phyloP scores from a whole-genome alignment of 1,140 invertebrate genomes.

The Littorina saxatilis region DNA sequence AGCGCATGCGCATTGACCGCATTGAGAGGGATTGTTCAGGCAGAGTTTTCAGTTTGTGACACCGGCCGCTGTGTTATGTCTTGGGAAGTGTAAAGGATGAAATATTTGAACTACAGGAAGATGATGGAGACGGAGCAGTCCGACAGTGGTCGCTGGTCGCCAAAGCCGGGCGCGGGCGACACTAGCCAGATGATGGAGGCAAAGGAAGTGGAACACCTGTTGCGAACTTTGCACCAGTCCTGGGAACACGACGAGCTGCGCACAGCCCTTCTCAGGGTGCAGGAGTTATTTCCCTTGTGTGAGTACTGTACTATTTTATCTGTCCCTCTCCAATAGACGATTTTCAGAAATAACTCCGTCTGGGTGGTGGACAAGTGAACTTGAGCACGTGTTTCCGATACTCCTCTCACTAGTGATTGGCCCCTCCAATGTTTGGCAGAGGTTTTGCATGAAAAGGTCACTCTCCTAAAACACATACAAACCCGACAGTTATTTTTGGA shows the following conservation, averaged over 20 bases:
- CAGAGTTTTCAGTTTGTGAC: too few species aligned
- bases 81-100: neutral
- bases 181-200: constrained; percentile 32
- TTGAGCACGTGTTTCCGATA: neutral
- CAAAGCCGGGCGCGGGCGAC: constrained; percentile 26
- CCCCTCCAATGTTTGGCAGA: too few species aligned
- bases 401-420: too few species aligned
- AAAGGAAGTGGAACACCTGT: constrained; percentile 40
- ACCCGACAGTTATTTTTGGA: too few species aligned
- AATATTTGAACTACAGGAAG: neutral
- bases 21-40: too few species aligned
- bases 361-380: neutral
- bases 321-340: neutral
- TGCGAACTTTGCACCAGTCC: constrained; percentile 37
- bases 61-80: too few species aligned
- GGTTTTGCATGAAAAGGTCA: too few species aligned
- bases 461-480: too few species aligned
- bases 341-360: too few species aligned
- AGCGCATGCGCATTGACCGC: too few species aligned
- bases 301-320: too few species aligned
- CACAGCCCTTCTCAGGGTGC: constrained; percentile 25
- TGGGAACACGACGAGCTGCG: constrained; percentile 43
- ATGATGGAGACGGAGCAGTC: neutral
- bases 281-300: constrained; percentile 39
- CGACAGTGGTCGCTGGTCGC: constrained; percentile 41